Evolutionary conservation across 2,113 vertebrate species (phyloP).

Genomic region (Bubalus kerabau): DNA sequence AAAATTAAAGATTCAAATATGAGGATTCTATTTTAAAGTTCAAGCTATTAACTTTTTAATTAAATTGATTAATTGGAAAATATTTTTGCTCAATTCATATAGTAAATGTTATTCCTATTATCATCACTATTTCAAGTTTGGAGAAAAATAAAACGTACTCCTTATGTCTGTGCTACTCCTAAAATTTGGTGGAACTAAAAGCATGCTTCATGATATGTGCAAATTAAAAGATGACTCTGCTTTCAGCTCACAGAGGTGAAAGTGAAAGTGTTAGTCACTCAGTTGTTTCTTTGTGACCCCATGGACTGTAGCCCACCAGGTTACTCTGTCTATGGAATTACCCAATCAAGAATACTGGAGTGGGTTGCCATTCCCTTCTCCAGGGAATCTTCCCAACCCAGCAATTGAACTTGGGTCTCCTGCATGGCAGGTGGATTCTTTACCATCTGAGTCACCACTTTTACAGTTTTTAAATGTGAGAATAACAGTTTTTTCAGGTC

Average conservation of each 20-base stretch:
- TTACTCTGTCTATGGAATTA: not conserved
- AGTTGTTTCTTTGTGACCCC: not conserved
- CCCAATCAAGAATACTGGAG: not conserved
- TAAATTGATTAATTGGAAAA: not conserved
- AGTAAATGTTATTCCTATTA: not conserved
- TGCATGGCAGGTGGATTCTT: not conserved
- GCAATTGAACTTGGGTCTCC: not conserved
- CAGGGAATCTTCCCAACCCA: not conserved
- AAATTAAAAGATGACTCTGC: not conserved
- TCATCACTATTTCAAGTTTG: not conserved
- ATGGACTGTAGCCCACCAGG: not conserved
- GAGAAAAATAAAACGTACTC: not conserved
- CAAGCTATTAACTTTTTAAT: not conserved
- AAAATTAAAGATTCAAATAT: not conserved
- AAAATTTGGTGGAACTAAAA: not conserved
- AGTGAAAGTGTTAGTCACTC: not conserved
- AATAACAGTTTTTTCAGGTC: not conserved
- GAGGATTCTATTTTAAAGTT: not conserved
- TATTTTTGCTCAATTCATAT: not conserved
- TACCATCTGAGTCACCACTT: not conserved
- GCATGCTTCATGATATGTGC: not conserved
- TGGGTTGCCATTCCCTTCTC: not conserved
- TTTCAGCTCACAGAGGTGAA: not conserved
- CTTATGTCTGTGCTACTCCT: not conserved
- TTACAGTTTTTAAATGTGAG: not conserved